These are phyloP conservation scores for Eidolon dupreanum DNA, from an alignment of 2,797 vertebrate genomes.

Conservation along the genomic window DNA sequence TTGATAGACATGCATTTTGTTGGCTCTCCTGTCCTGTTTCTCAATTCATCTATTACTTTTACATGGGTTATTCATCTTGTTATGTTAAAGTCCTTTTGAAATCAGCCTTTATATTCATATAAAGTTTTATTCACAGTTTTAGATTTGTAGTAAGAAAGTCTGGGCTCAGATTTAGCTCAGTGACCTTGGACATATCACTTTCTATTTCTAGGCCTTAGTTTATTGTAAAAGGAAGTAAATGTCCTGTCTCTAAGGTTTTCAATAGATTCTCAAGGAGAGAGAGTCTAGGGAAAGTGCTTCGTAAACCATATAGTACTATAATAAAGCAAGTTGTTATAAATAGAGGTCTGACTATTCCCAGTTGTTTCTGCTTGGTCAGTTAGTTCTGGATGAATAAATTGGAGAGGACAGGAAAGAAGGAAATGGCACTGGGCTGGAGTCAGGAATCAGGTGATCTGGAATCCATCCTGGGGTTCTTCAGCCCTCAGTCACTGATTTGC, in stretches of 20 bases:
- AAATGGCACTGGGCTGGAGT: background rate
- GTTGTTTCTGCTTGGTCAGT: constrained; percentile 63
- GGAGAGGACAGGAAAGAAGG: constrained; percentile 37
- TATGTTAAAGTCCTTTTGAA: background rate
- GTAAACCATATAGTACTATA: background rate
- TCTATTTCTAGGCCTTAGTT: background rate
- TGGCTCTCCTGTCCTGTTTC: background rate
- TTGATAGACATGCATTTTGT: background rate
- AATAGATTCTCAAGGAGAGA: background rate
- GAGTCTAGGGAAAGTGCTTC: constrained; percentile 20
- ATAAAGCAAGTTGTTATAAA: constrained; percentile 55
- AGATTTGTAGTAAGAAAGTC: background rate
- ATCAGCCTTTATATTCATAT: background rate
- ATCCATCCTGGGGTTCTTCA: background rate
- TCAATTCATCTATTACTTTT: background rate
- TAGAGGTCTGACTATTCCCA: constrained; percentile 30
- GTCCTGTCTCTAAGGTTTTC: background rate
- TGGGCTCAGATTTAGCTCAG: background rate
- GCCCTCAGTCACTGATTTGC: background rate
- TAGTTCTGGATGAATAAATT: constrained; percentile 47
- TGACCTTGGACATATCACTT: background rate
- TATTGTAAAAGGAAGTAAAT: background rate
- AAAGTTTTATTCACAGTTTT: background rate
- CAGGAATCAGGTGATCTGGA: constrained; percentile 16
- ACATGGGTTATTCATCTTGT: background rate